Base-by-base conservation (phyloP, 2,888 invertebrate species). In the Pedicia rivosa region DNA sequence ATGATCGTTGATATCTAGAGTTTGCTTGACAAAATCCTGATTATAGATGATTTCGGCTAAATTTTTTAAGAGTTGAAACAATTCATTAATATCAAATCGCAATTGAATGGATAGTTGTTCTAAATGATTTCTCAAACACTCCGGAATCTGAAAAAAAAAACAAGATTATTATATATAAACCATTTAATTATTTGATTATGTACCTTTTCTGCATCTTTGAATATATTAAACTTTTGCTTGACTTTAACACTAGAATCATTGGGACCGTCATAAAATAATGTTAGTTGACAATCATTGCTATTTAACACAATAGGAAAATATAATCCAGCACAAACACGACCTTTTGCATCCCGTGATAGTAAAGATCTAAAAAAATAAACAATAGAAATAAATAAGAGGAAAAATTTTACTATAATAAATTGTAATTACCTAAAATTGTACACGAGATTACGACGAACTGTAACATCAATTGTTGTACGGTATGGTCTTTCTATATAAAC, bases 361-460 rank as follows among this genome's bases (percentile, higher is more conserved):
- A 88, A 67, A 55, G 82, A 83, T 54, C 82, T 70, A 56, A 47
- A 68, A 60, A 42, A 33, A 31, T 39, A 34, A 38, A 9, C 22
- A 10, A 27, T n/a, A 22, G 15, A 26, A 31, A 31, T 39, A 10
- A 8, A 5, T 19, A 22, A 4, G 15, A 4, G 4, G 5, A 10
- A 10, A 3, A 37, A 24, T 27, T 14, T 8, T 5, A 27, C 13
- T 13, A 35, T 19, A 12, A n/a, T 17, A 29, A 14, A 14, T 5
- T 12, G 20, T 19, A 15, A 37, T 42, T 48, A 67, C 67, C 65
- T 72, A 55, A 80, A 74, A 52, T 82, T 80, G 66, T 88, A 90
- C 15, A 83, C 79, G 50, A 90, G 63, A 58, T 90, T 90, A 48
- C 91, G 73, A 50, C 90, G 76, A 56, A 91, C 90, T 0, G 90